Evolutionary conservation across 2,113 vertebrate genomes (phyloP).

Genomic region (Vombatus ursinus): DNA sequence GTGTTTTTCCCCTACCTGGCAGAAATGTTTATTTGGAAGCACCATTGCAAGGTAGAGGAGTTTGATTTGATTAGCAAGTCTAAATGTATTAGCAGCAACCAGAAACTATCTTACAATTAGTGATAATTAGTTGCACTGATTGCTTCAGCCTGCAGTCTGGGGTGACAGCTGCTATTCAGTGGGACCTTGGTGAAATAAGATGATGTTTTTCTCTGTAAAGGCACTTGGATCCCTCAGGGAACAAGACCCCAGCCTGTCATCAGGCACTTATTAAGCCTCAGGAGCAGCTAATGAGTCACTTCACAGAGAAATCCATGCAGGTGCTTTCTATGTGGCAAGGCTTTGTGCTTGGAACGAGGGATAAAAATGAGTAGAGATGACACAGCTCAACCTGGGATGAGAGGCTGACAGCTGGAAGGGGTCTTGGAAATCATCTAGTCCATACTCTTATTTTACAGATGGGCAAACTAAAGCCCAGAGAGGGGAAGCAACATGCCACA

Average conservation of each 20-base stretch:
- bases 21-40: conserved; percentile 80
- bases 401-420: neutral
- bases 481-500: neutral
- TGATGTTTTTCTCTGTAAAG: conserved; percentile 51
- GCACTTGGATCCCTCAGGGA: conserved; percentile 50
- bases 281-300: neutral
- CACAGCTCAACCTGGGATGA: neutral
- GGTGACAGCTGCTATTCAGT: conserved; percentile 78
- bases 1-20: conserved; percentile 70
- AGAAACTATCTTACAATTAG: conserved; percentile 84
- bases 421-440: neutral
- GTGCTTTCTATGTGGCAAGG: neutral
- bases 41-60: conserved; percentile 75
- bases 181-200: conserved; percentile 34
- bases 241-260: neutral
- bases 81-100: conserved; percentile 84
- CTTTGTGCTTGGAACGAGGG: neutral
- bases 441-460: neutral
- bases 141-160: conserved; percentile 67
- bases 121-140: conserved; percentile 83
- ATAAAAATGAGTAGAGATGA: neutral
- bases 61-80: conserved; percentile 88
- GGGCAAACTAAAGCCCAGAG: neutral
- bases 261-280: neutral
- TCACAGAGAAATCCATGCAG: neutral